These are phyloP conservation scores for Xestia rhomboidea DNA, from an alignment of 2,888 invertebrate genomes.

Conservation along the genomic window DNA sequence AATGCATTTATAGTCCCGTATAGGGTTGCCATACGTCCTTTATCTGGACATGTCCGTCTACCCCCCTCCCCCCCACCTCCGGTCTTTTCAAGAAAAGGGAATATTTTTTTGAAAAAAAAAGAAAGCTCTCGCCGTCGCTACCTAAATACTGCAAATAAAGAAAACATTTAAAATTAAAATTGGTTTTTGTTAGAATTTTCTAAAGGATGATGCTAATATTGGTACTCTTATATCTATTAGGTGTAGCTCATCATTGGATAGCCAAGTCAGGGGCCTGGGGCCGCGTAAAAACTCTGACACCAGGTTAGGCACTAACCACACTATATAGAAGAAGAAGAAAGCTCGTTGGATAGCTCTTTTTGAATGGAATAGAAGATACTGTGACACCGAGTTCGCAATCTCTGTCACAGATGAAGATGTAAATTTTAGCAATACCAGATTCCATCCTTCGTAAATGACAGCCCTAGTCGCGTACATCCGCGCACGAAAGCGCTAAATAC, in stretches of 20 bases:
- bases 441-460: not conserved
- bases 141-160: not conserved
- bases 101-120: not conserved
- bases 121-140: too few species aligned
- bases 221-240: not conserved
- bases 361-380: not conserved
- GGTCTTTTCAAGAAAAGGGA: too few species aligned
- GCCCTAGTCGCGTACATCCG: conserved; percentile 55
- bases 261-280: too few species aligned
- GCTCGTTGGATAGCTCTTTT: too few species aligned
- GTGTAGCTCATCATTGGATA: too few species aligned
- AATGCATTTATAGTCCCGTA: conserved; percentile 63
- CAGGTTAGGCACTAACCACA: too few species aligned
- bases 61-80: not conserved
- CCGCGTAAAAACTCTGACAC: too few species aligned
- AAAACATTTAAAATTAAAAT: not conserved
- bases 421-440: not conserved
- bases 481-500: conserved; percentile 67
- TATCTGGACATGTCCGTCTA: not conserved
- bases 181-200: not conserved
- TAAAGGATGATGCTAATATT: not conserved
- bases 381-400: not conserved
- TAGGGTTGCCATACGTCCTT: conserved; percentile 2
- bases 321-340: too few species aligned
- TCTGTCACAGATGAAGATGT: not conserved